These are phyloP conservation scores for Drosophila melanogaster DNA, from an alignment of 1,140 invertebrate genomes.

Conservation along the genomic window DNA sequence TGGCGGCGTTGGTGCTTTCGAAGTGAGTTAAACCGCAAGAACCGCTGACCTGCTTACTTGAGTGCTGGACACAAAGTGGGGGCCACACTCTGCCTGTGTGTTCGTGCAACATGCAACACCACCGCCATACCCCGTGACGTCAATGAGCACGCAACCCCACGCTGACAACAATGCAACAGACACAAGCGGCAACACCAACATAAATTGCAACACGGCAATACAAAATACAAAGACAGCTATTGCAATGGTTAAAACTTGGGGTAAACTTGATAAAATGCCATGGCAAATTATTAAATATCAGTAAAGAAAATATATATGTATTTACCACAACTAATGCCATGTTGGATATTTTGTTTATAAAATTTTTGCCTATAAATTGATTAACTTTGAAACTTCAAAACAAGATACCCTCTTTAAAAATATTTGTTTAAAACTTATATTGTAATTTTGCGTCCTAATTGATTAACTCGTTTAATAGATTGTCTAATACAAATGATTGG, in stretches of 20 bases:
- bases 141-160: conserved; percentile 69
- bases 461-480: background rate
- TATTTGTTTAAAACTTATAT: too few species aligned
- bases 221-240: conserved; percentile 32
- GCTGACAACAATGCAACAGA: conserved; percentile 66
- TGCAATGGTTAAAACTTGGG: conserved; percentile 41
- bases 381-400: background rate
- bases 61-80: conserved; percentile 42
- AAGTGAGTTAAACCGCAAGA: conserved; percentile 64
- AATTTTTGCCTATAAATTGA: too few species aligned
- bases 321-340: too few species aligned
- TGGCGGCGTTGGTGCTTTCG: conserved; percentile 24
- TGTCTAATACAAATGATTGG: background rate
- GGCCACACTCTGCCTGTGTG: conserved; percentile 27
- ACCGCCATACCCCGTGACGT: conserved; percentile 42
- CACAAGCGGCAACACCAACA: conserved; percentile 18
- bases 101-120: conserved; percentile 75
- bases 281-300: conserved; percentile 70
- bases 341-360: too few species aligned
- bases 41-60: conserved; percentile 80
- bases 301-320: background rate
- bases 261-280: conserved; percentile 27
- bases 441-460: background rate
- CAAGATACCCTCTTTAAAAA: conserved; percentile 6
- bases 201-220: conserved; percentile 14